Evolutionary conservation across 2,113 vertebrate species (phyloP).

Genomic region (Cavia aperea): DNA sequence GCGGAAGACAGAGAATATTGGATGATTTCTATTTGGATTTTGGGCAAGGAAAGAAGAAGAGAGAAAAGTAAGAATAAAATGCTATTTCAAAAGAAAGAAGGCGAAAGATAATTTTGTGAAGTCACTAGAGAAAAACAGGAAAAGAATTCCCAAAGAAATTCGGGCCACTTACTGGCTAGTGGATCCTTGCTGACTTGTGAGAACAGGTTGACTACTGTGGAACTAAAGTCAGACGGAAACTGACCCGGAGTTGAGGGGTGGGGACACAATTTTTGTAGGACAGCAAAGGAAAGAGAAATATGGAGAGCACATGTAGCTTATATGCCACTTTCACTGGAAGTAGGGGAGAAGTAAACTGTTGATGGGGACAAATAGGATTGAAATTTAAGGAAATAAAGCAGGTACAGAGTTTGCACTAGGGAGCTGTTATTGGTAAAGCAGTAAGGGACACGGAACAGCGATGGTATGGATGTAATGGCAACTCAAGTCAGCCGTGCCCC

Average conservation of each 20-base stretch:
- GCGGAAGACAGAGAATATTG: too few relatives aligned
- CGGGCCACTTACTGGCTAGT: fast-evolving
- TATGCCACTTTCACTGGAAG: too few relatives aligned
- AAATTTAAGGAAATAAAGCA: neutral
- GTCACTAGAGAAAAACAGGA: neutral
- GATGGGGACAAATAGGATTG: neutral
- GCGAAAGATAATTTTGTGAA: neutral
- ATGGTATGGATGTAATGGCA: neutral
- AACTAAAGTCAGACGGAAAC: neutral
- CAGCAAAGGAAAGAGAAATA: too few relatives aligned
- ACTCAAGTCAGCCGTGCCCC: neutral
- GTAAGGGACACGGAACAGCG: neutral
- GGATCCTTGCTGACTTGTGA: too few relatives aligned
- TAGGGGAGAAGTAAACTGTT: fast-evolving
- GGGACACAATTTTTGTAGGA: neutral
- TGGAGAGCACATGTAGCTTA: neutral
- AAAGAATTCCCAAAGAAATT: fast-evolving
- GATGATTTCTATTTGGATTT: too few relatives aligned
- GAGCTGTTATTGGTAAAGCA: fast-evolving
- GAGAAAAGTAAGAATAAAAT: too few relatives aligned
- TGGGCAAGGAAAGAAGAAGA: neutral
- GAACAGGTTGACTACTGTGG: fast-evolving
- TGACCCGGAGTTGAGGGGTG: neutral
- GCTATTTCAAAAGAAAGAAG: neutral
- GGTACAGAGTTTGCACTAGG: too few relatives aligned